Evolutionary conservation across 2,797 vertebrate species (phyloP).

Genomic region (Arctocebus calabarensis): DNA sequence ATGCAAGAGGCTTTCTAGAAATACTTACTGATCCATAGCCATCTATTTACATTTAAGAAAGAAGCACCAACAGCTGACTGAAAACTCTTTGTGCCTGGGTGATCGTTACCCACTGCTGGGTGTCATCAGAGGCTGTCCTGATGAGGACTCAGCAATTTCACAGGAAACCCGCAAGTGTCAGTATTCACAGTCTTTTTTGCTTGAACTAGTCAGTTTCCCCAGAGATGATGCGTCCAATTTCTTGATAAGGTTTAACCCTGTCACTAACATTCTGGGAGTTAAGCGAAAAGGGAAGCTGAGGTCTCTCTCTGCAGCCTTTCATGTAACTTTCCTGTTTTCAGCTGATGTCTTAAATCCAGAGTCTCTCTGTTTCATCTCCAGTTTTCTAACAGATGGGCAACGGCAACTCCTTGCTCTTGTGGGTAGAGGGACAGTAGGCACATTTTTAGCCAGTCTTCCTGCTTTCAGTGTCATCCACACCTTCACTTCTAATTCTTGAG

Average conservation of each 20-base stretch:
- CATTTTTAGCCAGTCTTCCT: not conserved
- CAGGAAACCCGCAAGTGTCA: not conserved
- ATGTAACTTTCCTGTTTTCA: not conserved
- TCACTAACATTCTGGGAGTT: not conserved
- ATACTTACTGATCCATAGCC: constrained; percentile 5
- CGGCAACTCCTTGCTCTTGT: not conserved
- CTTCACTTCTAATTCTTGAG: not conserved
- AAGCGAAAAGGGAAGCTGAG: not conserved
- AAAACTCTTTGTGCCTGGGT: not conserved
- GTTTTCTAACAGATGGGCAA: not conserved
- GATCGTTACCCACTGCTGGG: not conserved
- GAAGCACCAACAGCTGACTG: not conserved
- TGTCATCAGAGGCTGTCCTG: not conserved
- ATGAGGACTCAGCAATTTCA: not conserved
- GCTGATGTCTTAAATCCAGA: not conserved
- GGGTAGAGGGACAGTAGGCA: not conserved
- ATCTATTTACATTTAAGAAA: not conserved
- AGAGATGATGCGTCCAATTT: not conserved
- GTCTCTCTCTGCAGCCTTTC: not conserved
- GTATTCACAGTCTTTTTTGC: not conserved
- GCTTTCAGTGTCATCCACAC: not conserved
- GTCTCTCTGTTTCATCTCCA: not conserved
- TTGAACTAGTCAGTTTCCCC: not conserved
- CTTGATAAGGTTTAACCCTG: not conserved
- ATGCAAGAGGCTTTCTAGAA: constrained; percentile 25